Conservation (phyloP, 1,140 invertebrate species). For the Euura lappo region DNA sequence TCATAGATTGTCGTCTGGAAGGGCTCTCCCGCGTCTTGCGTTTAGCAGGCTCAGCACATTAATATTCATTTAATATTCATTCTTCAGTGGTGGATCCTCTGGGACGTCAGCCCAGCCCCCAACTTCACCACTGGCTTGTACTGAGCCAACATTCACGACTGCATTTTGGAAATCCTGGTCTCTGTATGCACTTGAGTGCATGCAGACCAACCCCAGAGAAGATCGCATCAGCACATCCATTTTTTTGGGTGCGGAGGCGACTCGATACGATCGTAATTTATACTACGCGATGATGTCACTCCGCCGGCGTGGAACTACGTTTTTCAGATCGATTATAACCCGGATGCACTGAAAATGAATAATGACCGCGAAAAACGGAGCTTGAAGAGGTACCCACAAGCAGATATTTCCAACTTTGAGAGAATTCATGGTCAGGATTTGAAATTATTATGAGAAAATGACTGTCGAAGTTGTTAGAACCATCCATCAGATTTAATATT, state of each 20-base stretch:
- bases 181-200: not conserved
- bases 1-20: not conserved
- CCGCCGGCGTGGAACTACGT: not conserved
- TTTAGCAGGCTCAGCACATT: slow-evolving; percentile 57
- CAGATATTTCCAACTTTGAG: too few relatives aligned
- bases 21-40: slow-evolving; percentile 41
- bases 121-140: not conserved
- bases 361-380: too few relatives aligned
- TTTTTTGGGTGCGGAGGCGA: not conserved
- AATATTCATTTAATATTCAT: slow-evolving; percentile 20
- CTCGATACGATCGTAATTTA: not conserved
- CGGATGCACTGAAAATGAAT: too few relatives aligned
- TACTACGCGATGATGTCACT: slow-evolving; percentile 1
- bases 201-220: not conserved
- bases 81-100: not conserved
- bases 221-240: not conserved
- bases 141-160: slow-evolving; percentile 1
- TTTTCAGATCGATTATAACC: too few relatives aligned
- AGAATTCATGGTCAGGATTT: too few relatives aligned
- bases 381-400: too few relatives aligned
- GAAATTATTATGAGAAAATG: too few relatives aligned
- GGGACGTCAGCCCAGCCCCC: not conserved
- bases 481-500: too few relatives aligned
- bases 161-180: slow-evolving; percentile 4
- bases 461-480: too few relatives aligned